Evolutionary conservation across 2,113 vertebrate species (phyloP).

Genomic region (Neolamprologus modestus): DNA sequence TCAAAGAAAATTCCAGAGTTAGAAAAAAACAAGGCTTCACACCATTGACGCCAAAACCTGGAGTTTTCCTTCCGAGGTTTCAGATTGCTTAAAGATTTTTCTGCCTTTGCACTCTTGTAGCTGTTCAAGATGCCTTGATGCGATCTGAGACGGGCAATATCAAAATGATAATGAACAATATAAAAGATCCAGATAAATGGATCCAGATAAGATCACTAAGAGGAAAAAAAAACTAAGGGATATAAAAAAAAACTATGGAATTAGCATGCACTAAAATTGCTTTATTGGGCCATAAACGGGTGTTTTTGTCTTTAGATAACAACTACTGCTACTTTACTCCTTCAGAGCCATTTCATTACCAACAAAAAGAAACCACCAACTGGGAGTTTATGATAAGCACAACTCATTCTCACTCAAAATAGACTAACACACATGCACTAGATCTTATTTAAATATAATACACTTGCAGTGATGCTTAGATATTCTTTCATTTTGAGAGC

Average conservation of each 20-base stretch:
- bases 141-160: background rate
- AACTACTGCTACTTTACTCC: background rate
- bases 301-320: background rate
- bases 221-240: background rate
- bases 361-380: conserved; percentile 10
- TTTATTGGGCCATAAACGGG: background rate
- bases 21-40: background rate
- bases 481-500: background rate
- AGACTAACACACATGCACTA: background rate
- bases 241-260: background rate
- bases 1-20: background rate
- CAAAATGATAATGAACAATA: background rate
- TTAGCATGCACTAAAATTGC: background rate
- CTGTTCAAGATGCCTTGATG: background rate
- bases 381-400: conserved; percentile 14
- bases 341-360: background rate
- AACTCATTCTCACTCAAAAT: background rate
- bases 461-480: background rate
- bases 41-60: background rate
- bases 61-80: background rate
- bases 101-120: background rate
- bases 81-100: background rate
- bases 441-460: background rate
- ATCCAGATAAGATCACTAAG: background rate
- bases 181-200: background rate